phyloP scores from a whole-genome alignment of 2,888 invertebrate genomes.

The Choreutis nemorana region DNA sequence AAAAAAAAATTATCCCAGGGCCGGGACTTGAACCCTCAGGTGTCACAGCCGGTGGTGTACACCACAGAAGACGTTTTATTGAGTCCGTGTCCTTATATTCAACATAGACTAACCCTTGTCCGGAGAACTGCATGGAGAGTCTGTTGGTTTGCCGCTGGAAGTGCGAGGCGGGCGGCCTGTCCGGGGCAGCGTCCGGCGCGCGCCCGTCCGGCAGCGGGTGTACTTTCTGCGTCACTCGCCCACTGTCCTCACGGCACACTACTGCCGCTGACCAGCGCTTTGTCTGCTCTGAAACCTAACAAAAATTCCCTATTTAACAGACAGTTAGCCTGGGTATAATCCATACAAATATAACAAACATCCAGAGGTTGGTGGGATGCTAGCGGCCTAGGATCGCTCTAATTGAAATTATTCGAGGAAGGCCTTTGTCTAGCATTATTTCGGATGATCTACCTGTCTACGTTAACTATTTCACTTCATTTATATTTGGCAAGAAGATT shows the following conservation, averaged over 20 bases:
- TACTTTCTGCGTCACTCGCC: conserved; percentile 38
- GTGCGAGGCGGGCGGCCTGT: conserved; percentile 34
- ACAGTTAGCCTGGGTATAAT: no score
- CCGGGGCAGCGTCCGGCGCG: conserved; percentile 27
- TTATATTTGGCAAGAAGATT: no score
- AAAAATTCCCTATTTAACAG: no score
- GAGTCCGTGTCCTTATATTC: no score
- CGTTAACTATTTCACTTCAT: no score
- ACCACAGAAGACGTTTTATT: no score
- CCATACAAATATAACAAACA: conserved; percentile 2
- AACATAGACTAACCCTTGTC: conserved; percentile 76
- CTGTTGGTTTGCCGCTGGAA: conserved; percentile 71
- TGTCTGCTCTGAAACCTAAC: conserved; percentile 64
- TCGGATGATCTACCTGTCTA: no score
- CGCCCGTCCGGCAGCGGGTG: conserved; percentile 31
- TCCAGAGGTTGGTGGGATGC: not conserved
- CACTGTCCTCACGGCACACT: conserved; percentile 68
- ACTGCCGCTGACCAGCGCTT: conserved; percentile 89
- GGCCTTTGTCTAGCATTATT: no score
- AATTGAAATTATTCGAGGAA: no score
- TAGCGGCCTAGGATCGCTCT: conserved; percentile 3
- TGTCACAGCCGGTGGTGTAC: no score
- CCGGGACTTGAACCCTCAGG: no score
- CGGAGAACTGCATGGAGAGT: conserved; percentile 88
- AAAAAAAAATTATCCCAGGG: no score